These are phyloP conservation scores for Passer domesticus DNA, from an alignment of 2,113 vertebrate species.

Conservation along the genomic window DNA sequence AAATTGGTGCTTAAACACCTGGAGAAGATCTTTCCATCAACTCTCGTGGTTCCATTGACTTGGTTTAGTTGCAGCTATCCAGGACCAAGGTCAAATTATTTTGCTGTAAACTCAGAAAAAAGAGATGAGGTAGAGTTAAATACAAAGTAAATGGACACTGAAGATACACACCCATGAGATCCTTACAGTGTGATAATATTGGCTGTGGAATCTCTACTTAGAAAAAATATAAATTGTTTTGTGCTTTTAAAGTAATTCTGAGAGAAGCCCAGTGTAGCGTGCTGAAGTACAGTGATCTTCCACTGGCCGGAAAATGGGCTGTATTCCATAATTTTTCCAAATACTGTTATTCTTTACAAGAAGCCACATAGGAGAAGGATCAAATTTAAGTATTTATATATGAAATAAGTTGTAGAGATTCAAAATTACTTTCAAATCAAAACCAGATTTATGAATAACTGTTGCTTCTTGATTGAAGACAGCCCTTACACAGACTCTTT, in stretches of 20 bases:
- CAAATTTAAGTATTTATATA: background rate
- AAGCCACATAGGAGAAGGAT: conserved; percentile 3
- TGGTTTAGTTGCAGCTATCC: background rate
- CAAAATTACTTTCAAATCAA: conserved; percentile 35
- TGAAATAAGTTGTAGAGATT: background rate
- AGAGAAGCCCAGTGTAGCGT: fast-evolving
- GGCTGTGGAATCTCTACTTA: background rate
- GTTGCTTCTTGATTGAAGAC: background rate
- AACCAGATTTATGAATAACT: background rate
- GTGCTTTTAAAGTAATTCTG: background rate
- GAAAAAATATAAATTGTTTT: background rate
- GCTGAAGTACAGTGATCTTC: background rate
- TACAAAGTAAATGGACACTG: background rate
- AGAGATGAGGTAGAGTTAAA: background rate
- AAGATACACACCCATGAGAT: fast-evolving
- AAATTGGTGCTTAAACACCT: background rate
- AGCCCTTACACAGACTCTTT: background rate
- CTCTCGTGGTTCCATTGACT: background rate
- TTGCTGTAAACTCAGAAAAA: background rate
- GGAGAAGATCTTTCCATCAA: background rate
- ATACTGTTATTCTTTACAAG: background rate
- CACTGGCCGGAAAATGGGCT: conserved; percentile 1
- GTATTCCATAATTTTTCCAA: background rate
- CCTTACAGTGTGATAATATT: background rate
- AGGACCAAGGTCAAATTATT: background rate